These are phyloP conservation scores for Leptosomus discolor DNA, from an alignment of 2,113 vertebrate genomes.

Conservation along the genomic window DNA sequence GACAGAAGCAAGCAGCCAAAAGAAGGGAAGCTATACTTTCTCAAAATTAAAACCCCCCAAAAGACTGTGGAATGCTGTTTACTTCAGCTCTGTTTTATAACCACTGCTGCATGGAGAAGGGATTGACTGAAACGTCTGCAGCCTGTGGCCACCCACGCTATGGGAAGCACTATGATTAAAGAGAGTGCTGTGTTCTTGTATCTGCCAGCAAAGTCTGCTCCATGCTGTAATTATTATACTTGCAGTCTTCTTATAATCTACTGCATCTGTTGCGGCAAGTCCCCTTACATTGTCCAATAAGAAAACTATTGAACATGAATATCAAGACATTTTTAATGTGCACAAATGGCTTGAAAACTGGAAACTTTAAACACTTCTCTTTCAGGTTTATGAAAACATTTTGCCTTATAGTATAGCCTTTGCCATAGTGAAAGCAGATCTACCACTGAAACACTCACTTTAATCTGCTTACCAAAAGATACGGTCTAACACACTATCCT, in stretches of 20 bases:
- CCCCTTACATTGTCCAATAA: constrained; percentile 50
- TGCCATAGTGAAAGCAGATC: background rate
- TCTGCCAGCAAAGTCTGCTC: constrained; percentile 68
- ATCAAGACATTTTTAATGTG: constrained; percentile 60
- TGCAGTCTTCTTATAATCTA: constrained; percentile 72
- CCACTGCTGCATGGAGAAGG: background rate
- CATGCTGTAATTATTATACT: constrained; percentile 76
- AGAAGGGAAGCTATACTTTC: constrained; percentile 22
- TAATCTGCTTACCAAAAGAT: constrained; percentile 36
- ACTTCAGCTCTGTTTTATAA: constrained; percentile 54
- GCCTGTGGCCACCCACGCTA: constrained; percentile 74
- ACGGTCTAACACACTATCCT: background rate
- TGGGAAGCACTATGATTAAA: constrained; percentile 75
- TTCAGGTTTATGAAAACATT: constrained; percentile 33
- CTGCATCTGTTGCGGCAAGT: constrained; percentile 74
- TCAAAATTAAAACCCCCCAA: constrained; percentile 31
- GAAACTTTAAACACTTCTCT: constrained; percentile 44
- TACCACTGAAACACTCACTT: background rate
- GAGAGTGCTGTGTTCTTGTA: constrained; percentile 41
- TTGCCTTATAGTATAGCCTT: constrained; percentile 31
- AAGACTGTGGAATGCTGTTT: constrained; percentile 62
- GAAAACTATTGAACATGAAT: constrained; percentile 53
- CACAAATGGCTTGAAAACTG: constrained; percentile 37
- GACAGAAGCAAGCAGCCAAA: constrained; percentile 26
- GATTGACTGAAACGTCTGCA: constrained; percentile 16